phyloP scores from a whole-genome alignment of 2,888 invertebrate species.

The Platypus cylindrus region DNA sequence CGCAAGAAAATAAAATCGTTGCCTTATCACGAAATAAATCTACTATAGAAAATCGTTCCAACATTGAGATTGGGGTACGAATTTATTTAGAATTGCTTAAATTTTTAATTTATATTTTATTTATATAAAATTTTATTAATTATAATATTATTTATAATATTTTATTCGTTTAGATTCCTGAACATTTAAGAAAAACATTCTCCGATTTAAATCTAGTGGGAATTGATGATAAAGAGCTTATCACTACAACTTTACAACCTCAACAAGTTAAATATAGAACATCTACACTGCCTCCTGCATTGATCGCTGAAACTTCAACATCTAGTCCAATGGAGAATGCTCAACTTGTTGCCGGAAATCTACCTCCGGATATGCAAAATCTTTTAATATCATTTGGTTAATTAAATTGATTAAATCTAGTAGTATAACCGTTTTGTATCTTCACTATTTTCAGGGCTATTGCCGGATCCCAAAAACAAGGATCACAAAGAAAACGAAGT shows the following conservation, averaged over 20 bases:
- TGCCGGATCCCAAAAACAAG: slow-evolving; percentile 7
- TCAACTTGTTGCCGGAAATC: slow-evolving; percentile 29
- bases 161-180: slow-evolving; percentile 18
- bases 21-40: slow-evolving; percentile 4
- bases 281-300: slow-evolving; percentile 32
- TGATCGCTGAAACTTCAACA: slow-evolving; percentile 21
- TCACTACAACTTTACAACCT: slow-evolving; percentile 19
- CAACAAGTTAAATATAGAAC: slow-evolving; percentile 34
- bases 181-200: slow-evolving; percentile 22
- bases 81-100: background rate
- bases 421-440: background rate
- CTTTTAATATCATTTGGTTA: slow-evolving; percentile 38
- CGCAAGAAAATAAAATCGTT: slow-evolving; percentile 16
- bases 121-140: background rate
- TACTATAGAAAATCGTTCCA: slow-evolving; percentile 5
- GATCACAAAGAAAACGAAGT: slow-evolving; percentile 6
- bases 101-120: background rate
- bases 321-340: slow-evolving; percentile 27
- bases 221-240: slow-evolving; percentile 9
- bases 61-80: slow-evolving; percentile 13
- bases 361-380: slow-evolving; percentile 35
- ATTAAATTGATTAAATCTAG: slow-evolving; percentile 3
- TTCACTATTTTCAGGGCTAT: slow-evolving; percentile 5
- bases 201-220: slow-evolving; percentile 23
- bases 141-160: background rate